Evolutionary conservation across 2,797 vertebrate species (phyloP).

Genomic region (Scomberomorus guttatus): DNA sequence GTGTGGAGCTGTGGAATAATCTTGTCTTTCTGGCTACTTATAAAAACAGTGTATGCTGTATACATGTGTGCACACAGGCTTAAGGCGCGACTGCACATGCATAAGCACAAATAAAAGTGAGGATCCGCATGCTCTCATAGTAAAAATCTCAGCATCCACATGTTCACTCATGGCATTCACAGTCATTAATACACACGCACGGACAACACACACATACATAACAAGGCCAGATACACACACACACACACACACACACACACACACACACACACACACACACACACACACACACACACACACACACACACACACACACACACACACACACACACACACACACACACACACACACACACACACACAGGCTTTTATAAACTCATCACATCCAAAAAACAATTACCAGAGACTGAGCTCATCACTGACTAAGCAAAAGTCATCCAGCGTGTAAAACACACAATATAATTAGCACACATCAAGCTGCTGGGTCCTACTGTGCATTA

Average conservation of each 20-base stretch:
- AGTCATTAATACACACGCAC: slow-evolving; percentile 28
- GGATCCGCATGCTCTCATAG: slow-evolving; percentile 11
- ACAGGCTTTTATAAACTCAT: slow-evolving; percentile 83
- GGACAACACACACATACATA: slow-evolving; percentile 12
- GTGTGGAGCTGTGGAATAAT: slow-evolving; percentile 60
- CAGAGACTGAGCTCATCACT: slow-evolving; percentile 83
- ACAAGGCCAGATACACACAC: slow-evolving; percentile 22
- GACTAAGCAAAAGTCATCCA: slow-evolving; percentile 85
- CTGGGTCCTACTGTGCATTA: slow-evolving; percentile 84
- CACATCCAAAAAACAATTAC: slow-evolving; percentile 86
- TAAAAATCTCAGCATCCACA: slow-evolving; percentile 21
- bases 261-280: slow-evolving; percentile 6
- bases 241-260: slow-evolving; percentile 24
- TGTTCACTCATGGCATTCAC: slow-evolving; percentile 18
- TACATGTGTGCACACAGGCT: slow-evolving; percentile 4
- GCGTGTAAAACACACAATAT: slow-evolving; percentile 87
- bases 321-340: slow-evolving; percentile 16
- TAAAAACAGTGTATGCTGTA: slow-evolving; percentile 50
- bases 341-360: slow-evolving; percentile 22
- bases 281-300: slow-evolving; percentile 23
- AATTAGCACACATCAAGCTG: slow-evolving; percentile 86
- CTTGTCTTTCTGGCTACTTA: slow-evolving; percentile 44
- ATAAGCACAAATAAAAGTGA: slow-evolving; percentile 15
- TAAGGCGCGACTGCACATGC: slow-evolving; percentile 34
- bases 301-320: neutral